These are phyloP conservation scores for Chironomus striatipennis DNA, from an alignment of 1,140 invertebrate genomes.

Conservation along the genomic window DNA sequence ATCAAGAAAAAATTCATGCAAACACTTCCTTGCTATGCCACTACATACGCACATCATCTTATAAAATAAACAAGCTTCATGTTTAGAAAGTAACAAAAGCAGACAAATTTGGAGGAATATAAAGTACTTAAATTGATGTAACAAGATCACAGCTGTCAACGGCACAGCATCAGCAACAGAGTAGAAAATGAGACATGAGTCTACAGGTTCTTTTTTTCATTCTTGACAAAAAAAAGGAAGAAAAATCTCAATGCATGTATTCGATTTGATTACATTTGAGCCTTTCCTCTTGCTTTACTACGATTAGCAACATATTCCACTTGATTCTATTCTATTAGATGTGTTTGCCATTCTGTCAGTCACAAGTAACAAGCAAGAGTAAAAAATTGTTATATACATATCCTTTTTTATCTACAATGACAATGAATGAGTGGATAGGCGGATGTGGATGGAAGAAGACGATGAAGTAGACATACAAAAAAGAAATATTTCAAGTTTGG, in stretches of 20 bases:
- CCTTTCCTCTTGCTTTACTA: not conserved
- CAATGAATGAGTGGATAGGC: not conserved
- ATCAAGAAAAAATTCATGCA: too few relatives aligned
- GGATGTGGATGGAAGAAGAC: not conserved
- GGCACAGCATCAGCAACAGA: not conserved
- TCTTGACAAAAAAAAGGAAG: too few relatives aligned
- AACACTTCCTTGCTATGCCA: too few relatives aligned
- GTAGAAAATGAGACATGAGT: too few relatives aligned
- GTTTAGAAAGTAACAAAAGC: not conserved
- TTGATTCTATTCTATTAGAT: not conserved
- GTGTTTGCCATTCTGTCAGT: slow-evolving; percentile 6
- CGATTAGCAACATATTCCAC: not conserved
- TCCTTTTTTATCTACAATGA: not conserved
- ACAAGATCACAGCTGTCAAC: slow-evolving; percentile 6
- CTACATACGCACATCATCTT: too few relatives aligned
- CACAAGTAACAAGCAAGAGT: not conserved
- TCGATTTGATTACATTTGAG: not conserved
- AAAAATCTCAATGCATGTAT: not conserved
- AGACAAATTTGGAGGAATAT: not conserved
- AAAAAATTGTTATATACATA: not conserved
- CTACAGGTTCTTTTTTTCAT: too few relatives aligned
- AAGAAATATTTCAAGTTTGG: not conserved
- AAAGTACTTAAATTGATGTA: slow-evolving; percentile 14
- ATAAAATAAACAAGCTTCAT: too few relatives aligned
- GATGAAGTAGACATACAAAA: too few relatives aligned